Conservation (phyloP, 2,888 invertebrate genomes). For the Synanthedon formicaeformis region DNA sequence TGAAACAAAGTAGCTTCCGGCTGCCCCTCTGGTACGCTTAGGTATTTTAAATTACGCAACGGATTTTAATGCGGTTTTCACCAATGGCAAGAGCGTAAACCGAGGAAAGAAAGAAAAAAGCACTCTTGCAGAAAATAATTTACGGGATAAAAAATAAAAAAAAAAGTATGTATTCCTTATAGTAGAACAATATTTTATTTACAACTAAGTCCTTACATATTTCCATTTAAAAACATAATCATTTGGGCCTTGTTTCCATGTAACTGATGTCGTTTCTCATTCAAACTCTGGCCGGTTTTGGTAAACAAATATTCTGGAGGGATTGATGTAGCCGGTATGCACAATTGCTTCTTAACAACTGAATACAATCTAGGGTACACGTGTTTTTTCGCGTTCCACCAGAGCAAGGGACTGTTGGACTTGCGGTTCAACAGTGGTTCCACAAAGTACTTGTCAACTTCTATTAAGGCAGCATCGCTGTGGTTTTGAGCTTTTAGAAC, state of each 20-base stretch:
- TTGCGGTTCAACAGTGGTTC: background rate
- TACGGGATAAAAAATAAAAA: too few species aligned
- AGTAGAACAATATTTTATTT: background rate
- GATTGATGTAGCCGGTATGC: background rate
- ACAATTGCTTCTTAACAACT: background rate
- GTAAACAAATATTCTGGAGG: constrained; percentile 1
- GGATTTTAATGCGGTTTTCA: too few species aligned
- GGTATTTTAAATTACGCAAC: too few species aligned
- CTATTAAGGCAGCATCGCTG: constrained; percentile 1
- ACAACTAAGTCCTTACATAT: background rate
- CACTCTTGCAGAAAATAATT: too few species aligned
- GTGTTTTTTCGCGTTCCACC: constrained; percentile 1
- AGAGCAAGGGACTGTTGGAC: background rate
- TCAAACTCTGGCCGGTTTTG: background rate
- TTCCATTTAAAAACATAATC: constrained; percentile 3
- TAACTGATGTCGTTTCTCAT: background rate
- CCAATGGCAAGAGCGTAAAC: too few species aligned
- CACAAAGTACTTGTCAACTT: constrained; percentile 1
- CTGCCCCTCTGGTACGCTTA: too few species aligned
- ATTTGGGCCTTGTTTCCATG: constrained; percentile 1
- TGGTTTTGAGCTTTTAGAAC: constrained; percentile 1
- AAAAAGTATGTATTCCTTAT: too few species aligned
- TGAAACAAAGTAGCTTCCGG: too few species aligned
- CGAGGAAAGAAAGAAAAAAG: too few species aligned
- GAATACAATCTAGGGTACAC: background rate